phyloP scores from a whole-genome alignment of 64 coral and sea anemone genomes.

The Platygyra sinensis region DNA sequence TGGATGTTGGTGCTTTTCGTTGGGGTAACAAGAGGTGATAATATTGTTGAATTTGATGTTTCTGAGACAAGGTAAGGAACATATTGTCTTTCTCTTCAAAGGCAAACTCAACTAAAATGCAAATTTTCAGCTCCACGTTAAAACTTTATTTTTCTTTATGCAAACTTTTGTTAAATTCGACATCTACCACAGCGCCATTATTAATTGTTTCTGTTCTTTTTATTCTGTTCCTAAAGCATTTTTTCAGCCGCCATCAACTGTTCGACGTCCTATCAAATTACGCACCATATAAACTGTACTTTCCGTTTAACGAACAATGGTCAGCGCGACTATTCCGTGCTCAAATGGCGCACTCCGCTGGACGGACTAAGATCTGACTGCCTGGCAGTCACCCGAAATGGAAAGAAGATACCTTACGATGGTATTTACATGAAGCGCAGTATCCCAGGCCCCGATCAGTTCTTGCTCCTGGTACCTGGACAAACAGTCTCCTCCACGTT shows the following conservation, averaged over 20 bases:
- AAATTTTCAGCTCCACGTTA: too few relatives aligned
- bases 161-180: too few relatives aligned
- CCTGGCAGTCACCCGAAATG: not conserved
- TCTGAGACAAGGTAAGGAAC: too few relatives aligned
- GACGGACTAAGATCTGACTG: not conserved
- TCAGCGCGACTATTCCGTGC: not conserved
- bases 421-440: not conserved
- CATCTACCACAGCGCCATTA: too few relatives aligned
- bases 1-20: too few relatives aligned
- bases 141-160: too few relatives aligned
- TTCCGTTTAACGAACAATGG: not conserved
- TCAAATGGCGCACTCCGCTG: conserved; percentile 10
- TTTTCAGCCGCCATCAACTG: not conserved
- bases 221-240: not conserved
- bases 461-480: not conserved
- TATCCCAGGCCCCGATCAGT: not conserved
- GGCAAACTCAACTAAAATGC: too few relatives aligned
- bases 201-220: not conserved
- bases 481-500: not conserved
- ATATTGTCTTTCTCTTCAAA: too few relatives aligned
- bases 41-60: too few relatives aligned
- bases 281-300: not conserved
- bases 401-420: not conserved
- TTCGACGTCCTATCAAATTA: not conserved
- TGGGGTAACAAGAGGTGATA: too few relatives aligned